phyloP scores from a whole-genome alignment of 2,113 vertebrate genomes.

The Callipepla californica region DNA sequence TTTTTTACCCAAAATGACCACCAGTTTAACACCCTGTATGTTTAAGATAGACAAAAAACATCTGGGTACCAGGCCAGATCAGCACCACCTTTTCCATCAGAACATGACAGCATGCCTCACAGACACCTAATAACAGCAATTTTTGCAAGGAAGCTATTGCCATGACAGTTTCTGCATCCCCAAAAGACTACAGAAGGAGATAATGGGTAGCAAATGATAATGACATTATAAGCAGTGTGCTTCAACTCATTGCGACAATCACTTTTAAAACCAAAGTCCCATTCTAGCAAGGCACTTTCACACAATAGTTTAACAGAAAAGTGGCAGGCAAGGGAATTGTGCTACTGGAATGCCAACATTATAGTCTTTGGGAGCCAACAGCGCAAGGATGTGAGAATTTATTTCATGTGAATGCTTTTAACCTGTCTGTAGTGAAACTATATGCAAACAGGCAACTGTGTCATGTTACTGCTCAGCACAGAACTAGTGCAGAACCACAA shows the following conservation, averaged over 20 bases:
- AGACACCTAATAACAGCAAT: background rate
- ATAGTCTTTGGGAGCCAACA: background rate
- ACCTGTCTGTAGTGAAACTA: background rate
- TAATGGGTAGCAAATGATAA: background rate
- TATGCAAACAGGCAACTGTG: background rate
- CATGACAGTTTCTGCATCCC: fast-evolving
- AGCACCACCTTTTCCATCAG: background rate
- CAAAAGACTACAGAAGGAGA: background rate
- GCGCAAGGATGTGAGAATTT: background rate
- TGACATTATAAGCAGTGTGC: background rate
- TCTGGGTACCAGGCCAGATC: background rate
- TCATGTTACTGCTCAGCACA: fast-evolving
- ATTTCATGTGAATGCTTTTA: slow-evolving; percentile 9
- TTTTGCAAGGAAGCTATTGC: background rate
- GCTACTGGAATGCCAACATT: background rate
- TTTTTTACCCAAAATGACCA: background rate
- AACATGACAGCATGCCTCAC: background rate
- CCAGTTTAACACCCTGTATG: background rate
- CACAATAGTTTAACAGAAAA: background rate
- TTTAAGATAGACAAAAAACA: background rate
- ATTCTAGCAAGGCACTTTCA: background rate
- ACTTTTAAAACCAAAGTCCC: background rate
- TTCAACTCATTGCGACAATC: fast-evolving
- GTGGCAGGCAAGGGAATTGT: background rate
- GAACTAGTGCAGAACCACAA: background rate